Conservation (phyloP, 35 echinoderm and acorn worm species). For the Ophioderma brevispina region DNA sequence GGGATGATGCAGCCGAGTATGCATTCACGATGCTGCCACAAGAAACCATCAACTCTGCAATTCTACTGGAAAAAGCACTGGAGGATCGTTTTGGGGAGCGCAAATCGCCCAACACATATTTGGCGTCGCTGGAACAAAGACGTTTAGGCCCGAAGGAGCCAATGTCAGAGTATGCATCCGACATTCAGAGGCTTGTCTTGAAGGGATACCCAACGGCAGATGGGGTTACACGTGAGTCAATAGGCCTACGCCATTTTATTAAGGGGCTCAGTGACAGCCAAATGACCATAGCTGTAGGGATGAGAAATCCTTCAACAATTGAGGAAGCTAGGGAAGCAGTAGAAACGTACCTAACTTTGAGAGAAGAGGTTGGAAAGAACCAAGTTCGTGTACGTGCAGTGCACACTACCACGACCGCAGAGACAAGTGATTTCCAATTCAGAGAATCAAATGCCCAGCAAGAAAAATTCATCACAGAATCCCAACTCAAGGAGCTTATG, state of each 20-base stretch:
- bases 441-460: too few species aligned
- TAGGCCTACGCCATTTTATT: conserved; percentile 32
- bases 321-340: conserved; percentile 4
- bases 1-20: conserved; percentile 36
- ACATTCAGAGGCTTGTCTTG: conserved; percentile 14
- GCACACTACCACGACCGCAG: too few species aligned
- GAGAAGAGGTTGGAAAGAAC: too few species aligned
- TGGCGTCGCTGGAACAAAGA: conserved; percentile 6
- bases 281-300: conserved; percentile 41
- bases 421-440: too few species aligned
- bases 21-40: conserved; percentile 26
- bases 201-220: conserved; percentile 44
- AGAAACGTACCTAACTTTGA: too few species aligned
- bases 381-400: too few species aligned
- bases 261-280: conserved; percentile 37
- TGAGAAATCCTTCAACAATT: conserved; percentile 32
- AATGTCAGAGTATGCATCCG: conserved; percentile 35
- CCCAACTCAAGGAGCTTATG: too few species aligned
- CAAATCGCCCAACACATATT: neutral
- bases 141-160: conserved; percentile 27
- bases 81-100: conserved; percentile 18
- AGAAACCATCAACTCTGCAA: neutral
- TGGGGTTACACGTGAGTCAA: conserved; percentile 19
- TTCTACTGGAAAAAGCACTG: conserved; percentile 1
- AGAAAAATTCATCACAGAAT: too few species aligned